A percentile compares a stretch with the other conserved stretches of the same genome.
Conservation (phyloP, 2,113 vertebrate species). For the Asarcornis scutulata region DNA sequence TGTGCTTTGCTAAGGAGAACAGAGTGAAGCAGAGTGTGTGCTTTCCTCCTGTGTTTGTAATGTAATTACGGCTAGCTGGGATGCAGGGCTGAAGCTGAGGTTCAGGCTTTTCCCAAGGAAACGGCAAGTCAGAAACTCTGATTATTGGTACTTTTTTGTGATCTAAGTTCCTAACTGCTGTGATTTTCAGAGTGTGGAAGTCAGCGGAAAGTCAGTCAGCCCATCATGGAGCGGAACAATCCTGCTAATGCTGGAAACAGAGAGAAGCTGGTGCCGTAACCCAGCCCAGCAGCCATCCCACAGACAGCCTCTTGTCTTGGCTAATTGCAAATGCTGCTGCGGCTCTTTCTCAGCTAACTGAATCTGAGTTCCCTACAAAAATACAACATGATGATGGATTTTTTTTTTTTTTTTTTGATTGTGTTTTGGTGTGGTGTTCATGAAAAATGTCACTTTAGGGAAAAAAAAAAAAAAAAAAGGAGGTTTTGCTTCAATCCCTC, state of each 20-base stretch:
- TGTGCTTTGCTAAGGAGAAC: background rate
- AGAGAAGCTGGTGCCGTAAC: background rate
- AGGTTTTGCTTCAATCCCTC: background rate
- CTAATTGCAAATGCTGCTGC: background rate
- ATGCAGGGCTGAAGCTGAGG: background rate
- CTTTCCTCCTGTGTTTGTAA: background rate
- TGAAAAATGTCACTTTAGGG: background rate
- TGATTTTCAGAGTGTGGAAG: background rate
- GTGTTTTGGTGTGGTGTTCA: background rate
- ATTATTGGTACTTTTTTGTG: background rate
- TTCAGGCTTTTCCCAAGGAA: background rate
- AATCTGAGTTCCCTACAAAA: background rate
- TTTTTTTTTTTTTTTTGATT: background rate
- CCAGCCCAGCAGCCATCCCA: background rate
- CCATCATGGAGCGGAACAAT: background rate
- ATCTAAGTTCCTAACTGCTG: background rate
- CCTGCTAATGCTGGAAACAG: background rate
- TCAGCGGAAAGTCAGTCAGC: background rate
- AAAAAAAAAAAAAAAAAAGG: background rate
- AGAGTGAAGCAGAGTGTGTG: background rate
- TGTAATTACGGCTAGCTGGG: background rate
- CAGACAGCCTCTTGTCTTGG: background rate
- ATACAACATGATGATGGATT: background rate
- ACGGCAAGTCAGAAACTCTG: background rate
- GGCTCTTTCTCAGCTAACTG: background rate